Percentiles rank a stretch among this genome's conserved stretches.
phyloP scores from a whole-genome alignment of 30 jellyfish, hydroid and myxozoan species.

The Haliclystus octoradiatus region DNA sequence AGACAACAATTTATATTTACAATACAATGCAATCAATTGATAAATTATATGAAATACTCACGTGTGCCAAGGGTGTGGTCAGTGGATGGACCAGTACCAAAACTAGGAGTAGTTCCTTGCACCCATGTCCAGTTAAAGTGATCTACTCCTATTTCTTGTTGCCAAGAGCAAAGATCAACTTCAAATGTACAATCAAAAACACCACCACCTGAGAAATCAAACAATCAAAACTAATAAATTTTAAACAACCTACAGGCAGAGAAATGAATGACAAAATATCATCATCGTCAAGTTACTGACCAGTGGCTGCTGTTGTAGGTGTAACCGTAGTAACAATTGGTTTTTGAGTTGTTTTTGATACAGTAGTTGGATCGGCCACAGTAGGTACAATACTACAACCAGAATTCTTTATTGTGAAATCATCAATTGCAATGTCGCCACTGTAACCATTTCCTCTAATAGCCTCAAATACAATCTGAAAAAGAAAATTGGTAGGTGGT shows the following conservation, averaged over 20 bases:
- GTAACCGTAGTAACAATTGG: slow-evolving; percentile 51
- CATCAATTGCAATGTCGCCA: slow-evolving; percentile 88
- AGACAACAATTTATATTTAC: no score
- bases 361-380: slow-evolving; percentile 39
- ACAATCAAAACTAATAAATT: no score
- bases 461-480: slow-evolving; percentile 62
- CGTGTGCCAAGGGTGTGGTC: slow-evolving; percentile 80
- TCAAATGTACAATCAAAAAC: slow-evolving; percentile 64
- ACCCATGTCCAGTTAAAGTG: slow-evolving; percentile 59
- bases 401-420: slow-evolving; percentile 47
- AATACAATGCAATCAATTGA: no score
- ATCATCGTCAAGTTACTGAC: slow-evolving; percentile 37
- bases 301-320: slow-evolving; percentile 43
- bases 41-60: slow-evolving; percentile 5
- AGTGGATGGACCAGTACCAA: slow-evolving; percentile 87
- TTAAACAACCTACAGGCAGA: background rate
- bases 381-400: slow-evolving; percentile 62
- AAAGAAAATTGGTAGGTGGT: background rate
- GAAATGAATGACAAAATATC: no score
- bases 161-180: slow-evolving; percentile 69
- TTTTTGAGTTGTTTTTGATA: slow-evolving; percentile 40
- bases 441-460: slow-evolving; percentile 56
- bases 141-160: slow-evolving; percentile 59
- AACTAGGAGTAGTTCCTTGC: slow-evolving; percentile 57
- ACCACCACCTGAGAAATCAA: no score